Conservation (phyloP, 2,888 invertebrate genomes). For the Abrostola triplasia region DNA sequence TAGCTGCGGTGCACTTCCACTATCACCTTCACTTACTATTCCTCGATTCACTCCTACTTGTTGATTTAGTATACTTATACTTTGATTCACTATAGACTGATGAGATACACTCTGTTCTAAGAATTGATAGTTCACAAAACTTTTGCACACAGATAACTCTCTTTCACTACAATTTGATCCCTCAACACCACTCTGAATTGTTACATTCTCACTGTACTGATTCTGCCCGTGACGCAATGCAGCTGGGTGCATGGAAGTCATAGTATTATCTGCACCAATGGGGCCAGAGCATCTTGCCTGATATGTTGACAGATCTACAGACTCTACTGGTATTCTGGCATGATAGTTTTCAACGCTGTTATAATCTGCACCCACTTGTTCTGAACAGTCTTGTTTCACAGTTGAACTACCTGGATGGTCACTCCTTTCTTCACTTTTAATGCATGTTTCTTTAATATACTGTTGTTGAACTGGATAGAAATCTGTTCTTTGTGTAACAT, state of each 20-base stretch:
- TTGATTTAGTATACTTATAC: conserved; percentile 86
- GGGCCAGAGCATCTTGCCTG: conserved; percentile 72
- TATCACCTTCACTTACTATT: conserved; percentile 76
- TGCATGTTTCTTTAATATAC: conserved; percentile 70
- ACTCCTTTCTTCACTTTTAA: conserved; percentile 69
- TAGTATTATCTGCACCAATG: conserved; percentile 71
- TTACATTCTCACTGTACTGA: conserved; percentile 77
- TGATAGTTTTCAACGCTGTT: conserved; percentile 74
- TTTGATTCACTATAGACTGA: conserved; percentile 86
- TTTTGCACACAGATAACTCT: conserved; percentile 77
- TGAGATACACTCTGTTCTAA: conserved; percentile 87
- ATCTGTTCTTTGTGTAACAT: conserved; percentile 67
- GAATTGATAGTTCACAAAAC: conserved; percentile 86
- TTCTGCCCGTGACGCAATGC: conserved; percentile 72
- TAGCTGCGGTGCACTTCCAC: conserved; percentile 74
- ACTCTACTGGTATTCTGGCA: conserved; percentile 68
- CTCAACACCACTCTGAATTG: conserved; percentile 75
- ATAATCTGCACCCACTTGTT: conserved; percentile 66
- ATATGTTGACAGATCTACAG: conserved; percentile 73
- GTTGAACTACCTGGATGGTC: conserved; percentile 59
- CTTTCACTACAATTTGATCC: conserved; percentile 75
- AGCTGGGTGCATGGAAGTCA: conserved; percentile 74
- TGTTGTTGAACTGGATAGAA: conserved; percentile 72
- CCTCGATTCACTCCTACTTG: conserved; percentile 83
- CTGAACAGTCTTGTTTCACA: conserved; percentile 72